Conservation (phyloP, 2,113 vertebrate species). For the Phyllopteryx taeniolatus region DNA sequence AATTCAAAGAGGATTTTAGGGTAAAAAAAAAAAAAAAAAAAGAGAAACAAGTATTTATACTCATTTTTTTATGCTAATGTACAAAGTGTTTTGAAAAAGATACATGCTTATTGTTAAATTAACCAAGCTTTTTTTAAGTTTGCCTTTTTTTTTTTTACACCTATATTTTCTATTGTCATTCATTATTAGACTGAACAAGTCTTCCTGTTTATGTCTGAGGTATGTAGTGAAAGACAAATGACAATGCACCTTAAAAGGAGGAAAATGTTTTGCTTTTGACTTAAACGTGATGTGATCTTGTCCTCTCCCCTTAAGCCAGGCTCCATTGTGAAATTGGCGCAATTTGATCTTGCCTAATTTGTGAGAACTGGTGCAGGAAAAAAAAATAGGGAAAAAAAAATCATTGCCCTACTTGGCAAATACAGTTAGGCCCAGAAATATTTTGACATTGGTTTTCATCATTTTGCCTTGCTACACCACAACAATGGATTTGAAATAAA, state of each 20-base stretch:
- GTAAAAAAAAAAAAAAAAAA: conserved; percentile 15
- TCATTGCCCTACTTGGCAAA: neutral
- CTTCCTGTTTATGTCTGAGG: conserved; percentile 37
- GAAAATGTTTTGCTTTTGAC: conserved; percentile 17
- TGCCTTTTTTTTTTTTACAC: conserved; percentile 22
- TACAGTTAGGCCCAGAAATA: neutral
- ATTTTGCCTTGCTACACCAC: neutral
- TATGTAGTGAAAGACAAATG: conserved; percentile 43
- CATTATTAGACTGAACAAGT: conserved; percentile 56
- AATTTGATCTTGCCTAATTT: neutral
- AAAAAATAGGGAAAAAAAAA: neutral
- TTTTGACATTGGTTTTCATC: no score
- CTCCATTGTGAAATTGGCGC: conserved; percentile 10
- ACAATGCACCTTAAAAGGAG: conserved; percentile 65
- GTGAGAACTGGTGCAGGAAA: neutral
- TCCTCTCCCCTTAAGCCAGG: conserved; percentile 17
- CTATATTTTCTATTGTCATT: conserved; percentile 9
- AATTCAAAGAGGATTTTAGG: conserved; percentile 31
- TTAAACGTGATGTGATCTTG: conserved; percentile 35
- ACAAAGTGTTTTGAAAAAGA: conserved; percentile 67
- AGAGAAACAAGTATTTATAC: conserved; percentile 61
- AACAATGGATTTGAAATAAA: neutral
- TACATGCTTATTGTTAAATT: conserved; percentile 59
- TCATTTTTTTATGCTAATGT: conserved; percentile 63
- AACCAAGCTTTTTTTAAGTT: conserved; percentile 36